A percentile compares a stretch with the other conserved stretches of the same genome.
Conservation (phyloP, 2,888 invertebrate genomes). For the Monoplex corrugatus region DNA sequence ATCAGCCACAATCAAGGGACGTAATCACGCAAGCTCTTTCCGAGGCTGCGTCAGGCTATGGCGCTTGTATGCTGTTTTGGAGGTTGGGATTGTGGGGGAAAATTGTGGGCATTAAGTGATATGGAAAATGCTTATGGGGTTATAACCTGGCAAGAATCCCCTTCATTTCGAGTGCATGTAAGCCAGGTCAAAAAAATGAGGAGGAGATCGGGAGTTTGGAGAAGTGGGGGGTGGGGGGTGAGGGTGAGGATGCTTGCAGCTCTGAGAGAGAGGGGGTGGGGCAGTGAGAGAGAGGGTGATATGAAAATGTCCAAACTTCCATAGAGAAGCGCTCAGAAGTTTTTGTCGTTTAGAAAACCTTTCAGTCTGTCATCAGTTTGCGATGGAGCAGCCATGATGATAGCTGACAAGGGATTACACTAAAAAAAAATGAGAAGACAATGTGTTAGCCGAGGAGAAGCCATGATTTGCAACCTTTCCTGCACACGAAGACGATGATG, state of each 20-base stretch:
- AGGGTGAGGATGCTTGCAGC: too few species aligned
- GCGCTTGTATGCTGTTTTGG: background rate
- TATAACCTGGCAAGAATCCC: background rate
- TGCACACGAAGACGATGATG: too few species aligned
- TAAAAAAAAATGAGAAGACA: too few species aligned
- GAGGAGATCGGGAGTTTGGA: background rate
- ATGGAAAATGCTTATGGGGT: slow-evolving; percentile 16
- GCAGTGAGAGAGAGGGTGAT: background rate
- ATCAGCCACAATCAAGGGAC: slow-evolving; percentile 51
- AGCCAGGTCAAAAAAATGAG: too few species aligned
- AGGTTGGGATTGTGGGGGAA: background rate
- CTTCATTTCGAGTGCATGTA: background rate
- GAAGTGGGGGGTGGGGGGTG: background rate
- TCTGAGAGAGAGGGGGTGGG: background rate
- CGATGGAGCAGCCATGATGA: too few species aligned
- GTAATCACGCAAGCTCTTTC: slow-evolving; percentile 47
- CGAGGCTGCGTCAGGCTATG: slow-evolving; percentile 5
- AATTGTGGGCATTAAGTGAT: slow-evolving; percentile 5
- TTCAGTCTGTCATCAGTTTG: too few species aligned
- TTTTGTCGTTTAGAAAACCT: too few species aligned
- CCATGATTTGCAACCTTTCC: too few species aligned
- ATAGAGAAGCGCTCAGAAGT: too few species aligned
- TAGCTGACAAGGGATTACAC: too few species aligned
- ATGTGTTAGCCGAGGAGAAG: too few species aligned
- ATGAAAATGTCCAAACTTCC: too few species aligned